Percentiles rank a stretch among this genome's conserved stretches.
These are phyloP conservation scores for Hermodice carunculata DNA, from an alignment of 2,888 invertebrate genomes.

Conservation along the genomic window DNA sequence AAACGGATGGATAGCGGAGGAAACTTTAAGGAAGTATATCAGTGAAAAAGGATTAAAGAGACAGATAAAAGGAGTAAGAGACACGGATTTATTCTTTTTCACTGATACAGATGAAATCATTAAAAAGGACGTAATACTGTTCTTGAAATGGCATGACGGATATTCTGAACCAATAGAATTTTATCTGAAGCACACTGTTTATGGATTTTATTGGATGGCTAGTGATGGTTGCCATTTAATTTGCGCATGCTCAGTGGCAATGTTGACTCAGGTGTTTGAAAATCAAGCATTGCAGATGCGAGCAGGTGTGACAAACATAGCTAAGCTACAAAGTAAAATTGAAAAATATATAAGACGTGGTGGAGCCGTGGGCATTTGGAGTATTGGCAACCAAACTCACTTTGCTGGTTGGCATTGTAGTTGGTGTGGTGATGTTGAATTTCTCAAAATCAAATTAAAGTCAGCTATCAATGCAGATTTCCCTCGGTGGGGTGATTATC, in stretches of 20 bases:
- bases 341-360: background rate
- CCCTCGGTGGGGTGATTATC: constrained; percentile 7
- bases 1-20: constrained; percentile 6
- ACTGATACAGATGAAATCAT: constrained; percentile 5
- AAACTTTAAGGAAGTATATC: background rate
- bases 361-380: background rate
- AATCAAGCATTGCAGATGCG: background rate
- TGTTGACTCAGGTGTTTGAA: constrained; percentile 4
- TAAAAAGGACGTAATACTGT: background rate
- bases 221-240: background rate
- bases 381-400: background rate
- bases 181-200: background rate
- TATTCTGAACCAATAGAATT: constrained; percentile 1
- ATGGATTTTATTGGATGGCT: constrained; percentile 1
- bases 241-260: background rate
- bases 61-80: background rate
- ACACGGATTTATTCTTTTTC: background rate
- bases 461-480: constrained; percentile 7
- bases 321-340: background rate
- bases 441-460: background rate
- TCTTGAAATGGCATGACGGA: constrained; percentile 5
- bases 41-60: background rate
- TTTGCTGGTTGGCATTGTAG: constrained; percentile 4
- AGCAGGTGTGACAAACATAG: background rate
- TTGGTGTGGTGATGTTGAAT: background rate